phyloP scores from a whole-genome alignment of 2,888 invertebrate genomes.

The Myopa tessellatipennis region DNA sequence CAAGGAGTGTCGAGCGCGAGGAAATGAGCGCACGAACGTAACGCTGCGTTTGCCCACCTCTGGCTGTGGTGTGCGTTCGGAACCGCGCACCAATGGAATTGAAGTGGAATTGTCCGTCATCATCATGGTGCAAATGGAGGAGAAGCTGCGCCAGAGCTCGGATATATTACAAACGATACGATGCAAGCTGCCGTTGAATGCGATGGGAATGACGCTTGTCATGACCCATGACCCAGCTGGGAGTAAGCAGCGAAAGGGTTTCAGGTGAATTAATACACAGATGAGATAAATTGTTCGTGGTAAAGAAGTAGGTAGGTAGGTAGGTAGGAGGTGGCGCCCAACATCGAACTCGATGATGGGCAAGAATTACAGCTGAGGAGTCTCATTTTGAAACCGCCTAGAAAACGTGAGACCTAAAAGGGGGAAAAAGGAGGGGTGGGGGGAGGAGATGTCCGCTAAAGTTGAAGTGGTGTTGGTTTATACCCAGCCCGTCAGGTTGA shows the following conservation, averaged over 20 bases:
- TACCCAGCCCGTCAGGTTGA: no score
- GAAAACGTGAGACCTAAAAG: no score
- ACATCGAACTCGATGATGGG: no score
- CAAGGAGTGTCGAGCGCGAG: constrained; percentile 76
- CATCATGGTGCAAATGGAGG: constrained; percentile 81
- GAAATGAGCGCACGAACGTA: constrained; percentile 64
- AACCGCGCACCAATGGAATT: constrained; percentile 68
- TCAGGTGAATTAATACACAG: constrained; percentile 14
- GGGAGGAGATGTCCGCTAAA: no score
- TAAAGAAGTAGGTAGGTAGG: no score
- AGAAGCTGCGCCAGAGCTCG: constrained; percentile 77
- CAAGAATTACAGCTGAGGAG: no score
- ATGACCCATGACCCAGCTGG: constrained; percentile 4
- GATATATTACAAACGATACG: constrained; percentile 76
- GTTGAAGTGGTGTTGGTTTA: no score
- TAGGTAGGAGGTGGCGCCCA: no score
- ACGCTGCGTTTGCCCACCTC: constrained; percentile 64
- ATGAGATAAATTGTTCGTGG: no score
- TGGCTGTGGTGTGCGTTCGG: constrained; percentile 77
- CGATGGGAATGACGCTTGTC: constrained; percentile 62
- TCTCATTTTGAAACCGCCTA: no score
- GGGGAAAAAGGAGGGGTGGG: no score
- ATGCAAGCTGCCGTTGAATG: constrained; percentile 69
- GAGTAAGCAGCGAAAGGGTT: constrained; percentile 5
- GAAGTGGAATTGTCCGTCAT: constrained; percentile 74